Base-by-base conservation (phyloP, 1,140 invertebrate genomes). In the Coenobita brevimanus region DNA sequence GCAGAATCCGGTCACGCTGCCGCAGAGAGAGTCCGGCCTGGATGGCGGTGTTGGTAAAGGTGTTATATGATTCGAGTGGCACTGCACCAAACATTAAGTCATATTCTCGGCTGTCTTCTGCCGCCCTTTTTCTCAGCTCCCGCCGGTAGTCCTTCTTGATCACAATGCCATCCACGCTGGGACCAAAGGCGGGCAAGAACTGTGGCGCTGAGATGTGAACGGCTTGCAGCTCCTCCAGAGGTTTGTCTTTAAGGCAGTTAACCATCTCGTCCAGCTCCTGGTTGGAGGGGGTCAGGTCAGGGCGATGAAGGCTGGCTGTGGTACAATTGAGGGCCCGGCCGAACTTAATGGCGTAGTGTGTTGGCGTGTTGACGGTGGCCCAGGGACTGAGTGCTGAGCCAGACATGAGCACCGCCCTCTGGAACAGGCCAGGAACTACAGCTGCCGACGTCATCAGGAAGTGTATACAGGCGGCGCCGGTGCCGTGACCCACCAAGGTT, bases 401-500 rank as follows among this genome's bases (percentile, higher is more conserved):
- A 27, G 95, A 96, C 95, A 96, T 95, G 17, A 95, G 94, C 69
- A 95, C 93, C 30, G 95, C 92, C 13, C 95, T 94, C 36, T 93
- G 93, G 0, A 95, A 92, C 24, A 92, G 93, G 91, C 97, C 97
- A 93, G 98, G 97, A 10, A 97, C 96, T 64, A 97, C 97, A 57
- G 97, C 96, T 83, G 97, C 96, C 46, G 97, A 98, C 30, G 97
- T 96, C 93, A 98, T 96, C 81, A 99, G 94, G 91, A 99, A 97
- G 93, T 99, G 97, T 17, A 99, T 97, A 92, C 97, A 97, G 13
- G 98, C 97, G 0, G 98, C 98, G 0, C 98, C 98, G 24, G 97
- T 97, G 0, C 98, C 98, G 91, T 99, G 98, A 0, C 98, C 98
- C 91, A 99, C 95, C 0, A 99, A 92, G 0, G 98, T 99, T n/a